phyloP scores from a whole-genome alignment of 2,888 invertebrate species.

The Drosophila melanosoma region DNA sequence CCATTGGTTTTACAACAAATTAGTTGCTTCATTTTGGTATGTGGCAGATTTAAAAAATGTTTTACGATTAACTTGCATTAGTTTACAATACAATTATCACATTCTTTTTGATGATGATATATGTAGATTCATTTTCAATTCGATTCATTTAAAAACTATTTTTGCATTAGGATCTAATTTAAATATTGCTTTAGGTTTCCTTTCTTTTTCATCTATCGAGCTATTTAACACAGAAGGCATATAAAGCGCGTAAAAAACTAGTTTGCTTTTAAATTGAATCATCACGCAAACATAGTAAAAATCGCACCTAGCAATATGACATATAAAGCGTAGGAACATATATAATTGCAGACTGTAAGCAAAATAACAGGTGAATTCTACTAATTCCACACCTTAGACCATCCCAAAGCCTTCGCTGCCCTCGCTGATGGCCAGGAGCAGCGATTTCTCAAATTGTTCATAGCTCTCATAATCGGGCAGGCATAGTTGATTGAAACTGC shows the following conservation, averaged over 20 bases:
- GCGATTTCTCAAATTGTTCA: slow-evolving; percentile 95
- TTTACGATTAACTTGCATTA: slow-evolving; percentile 74
- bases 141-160: slow-evolving; percentile 48
- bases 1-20: slow-evolving; percentile 19
- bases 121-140: slow-evolving; percentile 70
- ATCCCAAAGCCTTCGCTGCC: slow-evolving; percentile 96
- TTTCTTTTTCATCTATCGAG: slow-evolving; percentile 13
- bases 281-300: slow-evolving; percentile 29
- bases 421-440: slow-evolving; percentile 96
- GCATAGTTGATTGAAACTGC: slow-evolving; percentile 97
- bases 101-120: slow-evolving; percentile 80
- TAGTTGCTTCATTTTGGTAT: slow-evolving; percentile 32
- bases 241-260: slow-evolving; percentile 23
- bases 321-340: slow-evolving; percentile 75
- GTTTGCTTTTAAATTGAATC: slow-evolving; percentile 17
- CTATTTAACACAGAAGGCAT: slow-evolving; percentile 28
- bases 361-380: slow-evolving; percentile 30
- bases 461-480: slow-evolving; percentile 97
- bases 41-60: slow-evolving; percentile 31
- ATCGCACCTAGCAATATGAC: slow-evolving; percentile 27
- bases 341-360: slow-evolving; percentile 51
- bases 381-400: slow-evolving; percentile 72
- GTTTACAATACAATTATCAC: slow-evolving; percentile 80
- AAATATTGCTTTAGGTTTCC: slow-evolving; percentile 37
- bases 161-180: slow-evolving; percentile 41